Conservation (phyloP, 2,113 vertebrate species). For the Phylloscopus trochiloides region DNA sequence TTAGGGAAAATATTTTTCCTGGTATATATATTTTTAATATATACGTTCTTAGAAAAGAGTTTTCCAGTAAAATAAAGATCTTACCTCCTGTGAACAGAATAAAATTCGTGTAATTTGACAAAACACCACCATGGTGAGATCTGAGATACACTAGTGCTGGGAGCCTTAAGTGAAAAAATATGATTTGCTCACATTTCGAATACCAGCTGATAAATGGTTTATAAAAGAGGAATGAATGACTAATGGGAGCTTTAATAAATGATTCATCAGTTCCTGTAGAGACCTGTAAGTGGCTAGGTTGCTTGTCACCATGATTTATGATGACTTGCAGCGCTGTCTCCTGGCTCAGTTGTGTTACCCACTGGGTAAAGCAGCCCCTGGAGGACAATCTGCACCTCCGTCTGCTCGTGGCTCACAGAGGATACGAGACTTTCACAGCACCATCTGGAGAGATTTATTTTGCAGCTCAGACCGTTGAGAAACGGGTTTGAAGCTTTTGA, state of each 20-base stretch:
- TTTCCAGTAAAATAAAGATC: not conserved
- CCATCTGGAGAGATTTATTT: slow-evolving; percentile 24
- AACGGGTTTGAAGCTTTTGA: not conserved
- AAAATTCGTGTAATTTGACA: not conserved
- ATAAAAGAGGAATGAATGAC: slow-evolving; percentile 29
- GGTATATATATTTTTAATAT: not conserved
- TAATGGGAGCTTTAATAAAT: slow-evolving; percentile 47
- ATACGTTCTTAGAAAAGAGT: not conserved
- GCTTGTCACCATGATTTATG: slow-evolving; percentile 12
- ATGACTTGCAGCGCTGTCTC: not conserved
- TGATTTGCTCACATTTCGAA: not conserved
- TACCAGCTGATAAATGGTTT: slow-evolving; percentile 29
- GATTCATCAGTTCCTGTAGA: slow-evolving; percentile 26
- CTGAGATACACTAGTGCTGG: not conserved
- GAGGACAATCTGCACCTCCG: slow-evolving; percentile 14
- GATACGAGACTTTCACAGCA: not conserved
- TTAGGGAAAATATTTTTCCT: not conserved
- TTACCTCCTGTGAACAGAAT: not conserved
- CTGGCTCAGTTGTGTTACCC: not conserved
- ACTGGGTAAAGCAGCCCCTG: slow-evolving; percentile 10
- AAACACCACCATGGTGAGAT: not conserved
- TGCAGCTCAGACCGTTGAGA: not conserved
- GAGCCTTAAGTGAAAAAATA: not conserved
- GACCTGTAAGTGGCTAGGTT: not conserved
- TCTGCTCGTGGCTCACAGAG: not conserved